phyloP scores from a whole-genome alignment of 2,797 vertebrate species.

The Buphagus erythrorhynchus region DNA sequence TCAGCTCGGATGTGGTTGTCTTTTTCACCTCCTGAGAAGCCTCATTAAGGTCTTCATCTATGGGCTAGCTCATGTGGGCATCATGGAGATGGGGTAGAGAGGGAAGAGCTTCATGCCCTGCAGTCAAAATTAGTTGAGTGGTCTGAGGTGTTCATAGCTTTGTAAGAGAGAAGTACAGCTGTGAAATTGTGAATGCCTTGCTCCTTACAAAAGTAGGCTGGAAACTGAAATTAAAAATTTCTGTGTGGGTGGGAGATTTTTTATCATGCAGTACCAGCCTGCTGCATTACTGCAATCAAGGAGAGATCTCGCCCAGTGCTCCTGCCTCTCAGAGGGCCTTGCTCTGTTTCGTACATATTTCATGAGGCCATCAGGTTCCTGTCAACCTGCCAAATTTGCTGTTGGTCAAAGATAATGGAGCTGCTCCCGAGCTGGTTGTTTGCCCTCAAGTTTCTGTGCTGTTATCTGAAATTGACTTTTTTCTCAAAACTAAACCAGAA shows the following conservation, averaged over 20 bases:
- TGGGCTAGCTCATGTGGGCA: neutral
- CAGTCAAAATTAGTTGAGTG: neutral
- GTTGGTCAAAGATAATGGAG: neutral
- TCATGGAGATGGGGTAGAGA: neutral
- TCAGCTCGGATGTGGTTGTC: neutral
- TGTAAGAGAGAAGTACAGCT: neutral
- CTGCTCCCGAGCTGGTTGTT: neutral
- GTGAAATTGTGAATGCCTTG: neutral
- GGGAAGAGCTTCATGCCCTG: neutral
- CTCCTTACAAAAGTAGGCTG: neutral
- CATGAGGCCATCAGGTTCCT: neutral
- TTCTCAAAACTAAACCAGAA: neutral
- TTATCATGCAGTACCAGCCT: neutral
- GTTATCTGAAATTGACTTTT: neutral
- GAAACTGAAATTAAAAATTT: neutral
- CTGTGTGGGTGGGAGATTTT: neutral
- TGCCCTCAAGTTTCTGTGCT: neutral
- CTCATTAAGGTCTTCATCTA: neutral
- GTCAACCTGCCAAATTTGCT: neutral
- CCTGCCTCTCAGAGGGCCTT: neutral
- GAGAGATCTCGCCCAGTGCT: neutral
- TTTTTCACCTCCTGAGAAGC: neutral
- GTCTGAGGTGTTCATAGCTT: neutral
- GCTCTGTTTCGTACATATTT: neutral
- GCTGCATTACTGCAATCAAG: neutral